Percentiles rank a stretch among this genome's conserved stretches.
Conservation (phyloP, 2,797 vertebrate genomes). For the Karalla daura region DNA sequence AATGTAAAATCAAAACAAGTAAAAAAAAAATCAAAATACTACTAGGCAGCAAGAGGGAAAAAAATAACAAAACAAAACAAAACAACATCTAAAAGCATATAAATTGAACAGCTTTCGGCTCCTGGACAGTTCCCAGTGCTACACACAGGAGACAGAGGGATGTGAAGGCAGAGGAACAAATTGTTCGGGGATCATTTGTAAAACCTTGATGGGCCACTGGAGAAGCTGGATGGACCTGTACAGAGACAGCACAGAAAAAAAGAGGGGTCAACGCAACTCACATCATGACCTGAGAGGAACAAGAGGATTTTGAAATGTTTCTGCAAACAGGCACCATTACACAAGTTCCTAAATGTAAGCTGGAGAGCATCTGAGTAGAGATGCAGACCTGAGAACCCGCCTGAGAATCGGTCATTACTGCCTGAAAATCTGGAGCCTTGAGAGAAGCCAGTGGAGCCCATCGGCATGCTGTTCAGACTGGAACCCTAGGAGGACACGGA, state of each 20-base stretch:
- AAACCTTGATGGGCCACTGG: conserved; percentile 63
- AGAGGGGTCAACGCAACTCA: neutral
- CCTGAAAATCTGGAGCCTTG: conserved; percentile 51
- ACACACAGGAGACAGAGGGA: no score
- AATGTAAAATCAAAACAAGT: no score
- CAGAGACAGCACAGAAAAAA: conserved; percentile 7
- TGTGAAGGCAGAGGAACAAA: no score
- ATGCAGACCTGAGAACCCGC: conserved; percentile 69
- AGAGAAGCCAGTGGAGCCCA: conserved; percentile 60
- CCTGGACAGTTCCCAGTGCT: no score
- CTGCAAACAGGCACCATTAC: neutral
- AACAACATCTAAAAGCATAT: no score
- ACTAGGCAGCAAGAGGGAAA: no score
- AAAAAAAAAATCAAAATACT: no score
- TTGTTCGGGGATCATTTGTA: conserved; percentile 80
- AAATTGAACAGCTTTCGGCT: no score
- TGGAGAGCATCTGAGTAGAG: neutral
- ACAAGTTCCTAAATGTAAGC: no score
- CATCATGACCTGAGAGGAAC: neutral
- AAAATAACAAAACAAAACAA: no score
- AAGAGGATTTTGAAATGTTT: no score
- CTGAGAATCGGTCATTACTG: conserved; percentile 65
- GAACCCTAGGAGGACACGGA: conserved; percentile 61
- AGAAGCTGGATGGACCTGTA: conserved; percentile 75
- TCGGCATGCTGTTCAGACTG: conserved; percentile 55